Evolutionary conservation across 2,797 vertebrate species (phyloP).

Genomic region (Mus spretus): DNA sequence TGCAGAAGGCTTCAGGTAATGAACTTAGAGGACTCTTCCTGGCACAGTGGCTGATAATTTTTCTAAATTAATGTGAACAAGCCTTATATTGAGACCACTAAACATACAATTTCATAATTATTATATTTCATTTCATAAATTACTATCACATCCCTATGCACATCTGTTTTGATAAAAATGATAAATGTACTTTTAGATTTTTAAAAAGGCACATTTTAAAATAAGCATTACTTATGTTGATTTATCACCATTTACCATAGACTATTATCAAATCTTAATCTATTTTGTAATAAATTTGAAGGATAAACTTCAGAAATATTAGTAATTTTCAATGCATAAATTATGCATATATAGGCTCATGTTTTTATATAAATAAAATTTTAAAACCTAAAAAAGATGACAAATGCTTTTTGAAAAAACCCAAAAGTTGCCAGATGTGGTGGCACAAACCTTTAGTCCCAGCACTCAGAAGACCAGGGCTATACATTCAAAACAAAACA

Average conservation of each 20-base stretch:
- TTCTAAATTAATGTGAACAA: neutral
- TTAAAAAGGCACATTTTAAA: conserved; percentile 14
- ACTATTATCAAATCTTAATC: neutral
- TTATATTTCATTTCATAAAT: neutral
- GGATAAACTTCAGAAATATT: conserved; percentile 20
- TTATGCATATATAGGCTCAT: neutral
- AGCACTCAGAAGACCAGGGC: neutral
- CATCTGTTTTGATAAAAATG: conserved; percentile 23
- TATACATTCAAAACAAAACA: neutral
- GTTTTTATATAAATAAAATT: conserved; percentile 43
- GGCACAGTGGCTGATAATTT: neutral
- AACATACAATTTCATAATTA: neutral
- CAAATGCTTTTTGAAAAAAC: neutral
- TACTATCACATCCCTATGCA: neutral
- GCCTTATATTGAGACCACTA: neutral
- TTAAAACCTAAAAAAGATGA: conserved; percentile 9
- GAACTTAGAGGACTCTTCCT: neutral
- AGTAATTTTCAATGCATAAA: neutral
- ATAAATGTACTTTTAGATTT: conserved; percentile 1
- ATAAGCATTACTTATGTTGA: neutral
- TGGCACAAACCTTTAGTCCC: too few species aligned
- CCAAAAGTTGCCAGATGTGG: neutral
- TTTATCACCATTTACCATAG: neutral
- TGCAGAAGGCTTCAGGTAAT: neutral
- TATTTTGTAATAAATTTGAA: conserved; percentile 38